Evolutionary conservation across 1,140 invertebrate species (phyloP).

Genomic region (Hyles vespertilio): DNA sequence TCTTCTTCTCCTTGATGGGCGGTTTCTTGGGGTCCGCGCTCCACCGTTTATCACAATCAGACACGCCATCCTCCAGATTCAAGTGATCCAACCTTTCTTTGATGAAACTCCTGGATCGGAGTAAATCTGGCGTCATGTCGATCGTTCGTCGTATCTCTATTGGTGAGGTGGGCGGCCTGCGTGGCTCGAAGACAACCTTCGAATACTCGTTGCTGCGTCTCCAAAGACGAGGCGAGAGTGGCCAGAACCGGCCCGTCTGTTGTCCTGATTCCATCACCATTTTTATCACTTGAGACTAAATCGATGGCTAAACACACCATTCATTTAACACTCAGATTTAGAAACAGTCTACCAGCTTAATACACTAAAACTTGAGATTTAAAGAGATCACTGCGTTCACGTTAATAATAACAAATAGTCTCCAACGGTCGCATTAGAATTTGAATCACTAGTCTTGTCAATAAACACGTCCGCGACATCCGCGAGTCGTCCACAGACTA

Average conservation of each 20-base stretch:
- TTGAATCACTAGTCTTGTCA: neutral
- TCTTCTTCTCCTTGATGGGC: slow-evolving; percentile 53
- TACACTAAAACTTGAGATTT: no score
- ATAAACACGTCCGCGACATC: slow-evolving; percentile 32
- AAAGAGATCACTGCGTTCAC: neutral
- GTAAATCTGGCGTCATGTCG: slow-evolving; percentile 56
- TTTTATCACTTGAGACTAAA: slow-evolving; percentile 27
- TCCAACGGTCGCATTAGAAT: no score
- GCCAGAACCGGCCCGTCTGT: slow-evolving; percentile 59
- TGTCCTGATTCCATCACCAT: slow-evolving; percentile 69
- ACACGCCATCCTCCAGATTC: slow-evolving; percentile 42
- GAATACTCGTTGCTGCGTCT: slow-evolving; percentile 64
- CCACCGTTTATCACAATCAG: slow-evolving; percentile 24
- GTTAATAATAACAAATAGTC: neutral
- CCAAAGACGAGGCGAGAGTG: slow-evolving; percentile 62
- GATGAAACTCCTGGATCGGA: slow-evolving; percentile 50
- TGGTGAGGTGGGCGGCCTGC: slow-evolving; percentile 53
- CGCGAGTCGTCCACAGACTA: slow-evolving; percentile 44
- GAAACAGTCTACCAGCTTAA: no score
- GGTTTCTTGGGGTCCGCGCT: slow-evolving; percentile 56
- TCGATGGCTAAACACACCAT: neutral
- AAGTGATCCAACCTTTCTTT: slow-evolving; percentile 56
- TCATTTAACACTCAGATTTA: neutral
- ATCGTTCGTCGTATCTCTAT: slow-evolving; percentile 44
- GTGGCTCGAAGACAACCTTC: slow-evolving; percentile 65